Evolutionary conservation across 2,797 vertebrate genomes (phyloP), one percentile per base, ranked within the genome.

Genomic region (Botia kubotai): DNA sequence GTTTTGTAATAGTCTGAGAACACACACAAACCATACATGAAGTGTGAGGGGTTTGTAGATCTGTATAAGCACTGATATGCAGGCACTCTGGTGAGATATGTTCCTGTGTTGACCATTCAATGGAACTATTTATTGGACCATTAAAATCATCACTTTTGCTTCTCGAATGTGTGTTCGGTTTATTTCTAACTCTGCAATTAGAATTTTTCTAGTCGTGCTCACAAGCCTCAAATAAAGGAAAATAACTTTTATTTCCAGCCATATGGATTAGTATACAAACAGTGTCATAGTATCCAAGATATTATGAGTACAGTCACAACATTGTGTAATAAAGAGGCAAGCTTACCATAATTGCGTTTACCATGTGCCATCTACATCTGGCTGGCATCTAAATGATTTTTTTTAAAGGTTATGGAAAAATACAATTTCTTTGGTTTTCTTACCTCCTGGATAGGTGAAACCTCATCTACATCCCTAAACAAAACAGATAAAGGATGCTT

Each of bases 71-170:
- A 93, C 93, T 90, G 93, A 92, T 84, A 77, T 83, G 53, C 72
- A 33, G 77, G 53, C 67, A 85, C 80, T 82, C 80, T 87, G 87
- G 81, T 84, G 85, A 87, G 87, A 48, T 85, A 74, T 62, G 80
- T 85, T 88, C 70, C 82, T 66, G 14, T 82, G 72, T 79, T 85
- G 77, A 77, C 89, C 76, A 79, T 88, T 89, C 77, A 85, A 87
- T 88, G 85, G 88, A 89, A 83, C 84, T 93, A 95, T 95, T 95
- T 95, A 94, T 95, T 93, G 91, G 89, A 90, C 87, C 90, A 90
- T 90, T 91, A 87, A 92, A 84, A 83, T 89, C 88, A 90, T 89
- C 92, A 91, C 92, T 92, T 87, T 88, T 88, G 90, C 91, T 88
- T 89, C 88, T 91, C 67, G 86, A 83, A 17, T 23, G 17, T 83